Percentiles rank a stretch among this genome's conserved stretches.
phyloP scores from a whole-genome alignment of 1,140 invertebrate genomes.

The Sweltsa coloradensis region DNA sequence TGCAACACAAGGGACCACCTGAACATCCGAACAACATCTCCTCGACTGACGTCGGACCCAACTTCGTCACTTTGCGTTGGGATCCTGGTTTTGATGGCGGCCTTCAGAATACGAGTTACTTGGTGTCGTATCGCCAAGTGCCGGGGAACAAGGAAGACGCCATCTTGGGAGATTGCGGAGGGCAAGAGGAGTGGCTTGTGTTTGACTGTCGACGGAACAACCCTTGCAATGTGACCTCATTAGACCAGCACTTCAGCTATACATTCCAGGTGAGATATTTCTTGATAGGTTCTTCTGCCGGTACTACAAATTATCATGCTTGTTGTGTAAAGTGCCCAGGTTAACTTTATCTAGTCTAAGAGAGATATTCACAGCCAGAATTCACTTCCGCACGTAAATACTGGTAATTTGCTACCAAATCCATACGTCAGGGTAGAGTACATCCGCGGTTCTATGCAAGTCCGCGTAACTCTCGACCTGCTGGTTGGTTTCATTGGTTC shows the following conservation, averaged over 20 bases:
- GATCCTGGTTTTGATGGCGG: slow-evolving; percentile 84
- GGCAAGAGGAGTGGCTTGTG: slow-evolving; percentile 66
- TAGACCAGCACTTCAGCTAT: slow-evolving; percentile 74
- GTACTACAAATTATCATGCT: no score
- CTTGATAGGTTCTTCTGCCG: no score
- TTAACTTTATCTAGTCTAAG: no score
- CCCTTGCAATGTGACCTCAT: slow-evolving; percentile 71
- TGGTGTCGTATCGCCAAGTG: slow-evolving; percentile 59
- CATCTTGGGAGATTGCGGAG: slow-evolving; percentile 17
- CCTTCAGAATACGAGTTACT: slow-evolving; percentile 69
- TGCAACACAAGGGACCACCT: slow-evolving; percentile 74
- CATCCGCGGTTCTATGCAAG: no score
- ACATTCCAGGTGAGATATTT: slow-evolving; percentile 50
- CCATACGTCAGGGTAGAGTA: no score
- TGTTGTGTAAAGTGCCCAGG: no score
- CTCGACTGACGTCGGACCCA: slow-evolving; percentile 55
- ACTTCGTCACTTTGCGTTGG: slow-evolving; percentile 67
- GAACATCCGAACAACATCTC: slow-evolving; percentile 62
- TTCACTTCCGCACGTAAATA: no score
- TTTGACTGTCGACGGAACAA: slow-evolving; percentile 71
- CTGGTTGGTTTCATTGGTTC: no score
- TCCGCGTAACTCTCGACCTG: no score
- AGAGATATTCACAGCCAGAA: no score
- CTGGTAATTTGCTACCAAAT: no score
- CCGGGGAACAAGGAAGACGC: slow-evolving; percentile 30